Percentiles rank a stretch among this genome's conserved stretches.
phyloP scores from a whole-genome alignment of 2,113 vertebrate genomes.

The Psittacara wagleri region DNA sequence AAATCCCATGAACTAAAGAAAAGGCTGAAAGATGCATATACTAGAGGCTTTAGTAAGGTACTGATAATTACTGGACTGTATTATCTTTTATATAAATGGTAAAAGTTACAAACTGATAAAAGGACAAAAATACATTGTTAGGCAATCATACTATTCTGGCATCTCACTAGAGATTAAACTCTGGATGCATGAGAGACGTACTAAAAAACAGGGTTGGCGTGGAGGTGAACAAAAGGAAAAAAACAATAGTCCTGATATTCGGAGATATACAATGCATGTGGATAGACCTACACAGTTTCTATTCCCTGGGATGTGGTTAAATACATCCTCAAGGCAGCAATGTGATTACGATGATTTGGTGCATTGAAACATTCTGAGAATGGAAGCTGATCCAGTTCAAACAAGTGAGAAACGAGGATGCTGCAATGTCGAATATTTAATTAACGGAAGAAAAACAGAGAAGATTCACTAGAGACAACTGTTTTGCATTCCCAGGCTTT shows the following conservation, averaged over 20 bases:
- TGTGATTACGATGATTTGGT: conserved; percentile 38
- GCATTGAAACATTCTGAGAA: conserved; percentile 37
- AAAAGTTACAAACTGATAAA: neutral
- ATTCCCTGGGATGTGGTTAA: neutral
- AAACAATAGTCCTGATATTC: neutral
- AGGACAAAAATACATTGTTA: neutral
- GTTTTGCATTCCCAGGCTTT: neutral
- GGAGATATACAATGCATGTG: neutral
- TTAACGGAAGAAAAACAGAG: conserved; percentile 55
- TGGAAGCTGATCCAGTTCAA: conserved; percentile 57
- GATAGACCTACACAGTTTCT: neutral
- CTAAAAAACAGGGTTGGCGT: neutral
- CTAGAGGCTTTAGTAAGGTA: neutral
- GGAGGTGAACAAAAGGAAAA: neutral
- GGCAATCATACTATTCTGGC: neutral
- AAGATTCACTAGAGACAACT: conserved; percentile 36
- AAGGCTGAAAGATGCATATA: neutral
- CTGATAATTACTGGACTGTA: neutral
- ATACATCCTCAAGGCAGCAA: conserved; percentile 22
- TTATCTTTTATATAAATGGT: neutral
- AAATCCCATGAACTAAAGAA: neutral
- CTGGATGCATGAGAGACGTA: neutral
- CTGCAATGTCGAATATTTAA: conserved; percentile 53
- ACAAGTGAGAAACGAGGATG: conserved; percentile 62
- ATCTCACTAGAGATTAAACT: neutral